Evolutionary conservation across 2,113 vertebrate species (phyloP), one percentile per base, ranked within the genome.

Genomic region (Sitta europaea): DNA sequence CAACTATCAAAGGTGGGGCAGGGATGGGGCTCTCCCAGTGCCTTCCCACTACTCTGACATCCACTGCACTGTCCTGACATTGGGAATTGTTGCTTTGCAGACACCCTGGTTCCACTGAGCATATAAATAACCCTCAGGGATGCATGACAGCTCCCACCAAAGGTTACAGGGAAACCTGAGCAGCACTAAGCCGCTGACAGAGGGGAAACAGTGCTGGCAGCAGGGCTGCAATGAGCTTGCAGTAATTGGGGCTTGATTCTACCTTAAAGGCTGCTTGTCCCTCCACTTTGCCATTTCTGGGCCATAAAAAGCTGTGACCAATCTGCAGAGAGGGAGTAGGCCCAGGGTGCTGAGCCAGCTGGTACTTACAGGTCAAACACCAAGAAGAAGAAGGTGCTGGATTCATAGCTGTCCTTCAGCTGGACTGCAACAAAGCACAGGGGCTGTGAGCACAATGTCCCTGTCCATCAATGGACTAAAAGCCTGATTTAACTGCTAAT

Each of bases 331-430:
- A 2, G 5, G 43, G 53, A 51, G 29, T 1, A 14, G 61, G 43
- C 63, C 13, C 17, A 59, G 17, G 35, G 23, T 53, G 67, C 35
- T 4, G 33, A 58, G 35, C 25, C 22, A 80, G 51, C 50, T 85
- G 74, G 78, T 97, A 99, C 99, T 99, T 97, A 99, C 99, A 99
- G 96, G 91, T 99, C 99, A 97, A 99, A 99, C 87, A 99, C 98
- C 97, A 99, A 95, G 98, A 99, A 99, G 98, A 98, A 99, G 98
- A 99, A 99, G 84, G 98, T 99, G 72, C 98, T 98, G 93, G 99
- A 99, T 96, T 99, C 99, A 11, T 98, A 99, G 96, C 98, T 99
- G 97, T 99, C 99, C 97, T 99, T 99, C 92, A 99, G 98, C 97
- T 99, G 99, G 95, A 99, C 99, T 99, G 98, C 84, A 98, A 98